These are phyloP conservation scores for Formica exsecta DNA, from an alignment of 1,140 invertebrate genomes.

Conservation along the genomic window DNA sequence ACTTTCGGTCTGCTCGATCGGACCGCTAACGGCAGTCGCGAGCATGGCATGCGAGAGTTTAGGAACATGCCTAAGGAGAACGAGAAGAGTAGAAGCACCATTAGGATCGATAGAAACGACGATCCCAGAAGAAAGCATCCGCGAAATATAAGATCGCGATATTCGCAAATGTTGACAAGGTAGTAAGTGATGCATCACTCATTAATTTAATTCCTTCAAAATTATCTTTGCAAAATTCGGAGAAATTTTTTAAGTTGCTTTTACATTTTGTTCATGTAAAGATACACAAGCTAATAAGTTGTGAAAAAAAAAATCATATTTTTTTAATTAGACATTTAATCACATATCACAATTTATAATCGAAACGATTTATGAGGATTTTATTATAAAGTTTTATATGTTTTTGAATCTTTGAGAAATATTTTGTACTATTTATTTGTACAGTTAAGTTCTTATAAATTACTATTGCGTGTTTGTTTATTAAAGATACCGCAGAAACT, in stretches of 20 bases:
- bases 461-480: slow-evolving; percentile 24
- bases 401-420: background rate
- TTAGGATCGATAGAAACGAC: slow-evolving; percentile 75
- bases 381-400: background rate
- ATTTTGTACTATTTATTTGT: slow-evolving; percentile 5
- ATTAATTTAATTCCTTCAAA: background rate
- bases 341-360: background rate
- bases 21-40: slow-evolving; percentile 66
- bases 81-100: slow-evolving; percentile 72
- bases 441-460: background rate
- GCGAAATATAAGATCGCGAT: slow-evolving; percentile 72
- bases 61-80: slow-evolving; percentile 73
- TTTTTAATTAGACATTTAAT: slow-evolving; percentile 19
- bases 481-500: slow-evolving; percentile 72
- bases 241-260: background rate
- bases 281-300: background rate
- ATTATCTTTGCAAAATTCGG: background rate
- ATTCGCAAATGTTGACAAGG: slow-evolving; percentile 66
- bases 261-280: slow-evolving; percentile 24
- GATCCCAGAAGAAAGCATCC: slow-evolving; percentile 77
- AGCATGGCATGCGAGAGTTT: slow-evolving; percentile 77
- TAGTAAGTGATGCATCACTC: slow-evolving; percentile 23
- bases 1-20: slow-evolving; percentile 79
- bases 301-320: background rate
- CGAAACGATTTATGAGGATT: background rate